Conservation (phyloP, 2,888 invertebrate genomes). For the Poecilus cupreus region DNA sequence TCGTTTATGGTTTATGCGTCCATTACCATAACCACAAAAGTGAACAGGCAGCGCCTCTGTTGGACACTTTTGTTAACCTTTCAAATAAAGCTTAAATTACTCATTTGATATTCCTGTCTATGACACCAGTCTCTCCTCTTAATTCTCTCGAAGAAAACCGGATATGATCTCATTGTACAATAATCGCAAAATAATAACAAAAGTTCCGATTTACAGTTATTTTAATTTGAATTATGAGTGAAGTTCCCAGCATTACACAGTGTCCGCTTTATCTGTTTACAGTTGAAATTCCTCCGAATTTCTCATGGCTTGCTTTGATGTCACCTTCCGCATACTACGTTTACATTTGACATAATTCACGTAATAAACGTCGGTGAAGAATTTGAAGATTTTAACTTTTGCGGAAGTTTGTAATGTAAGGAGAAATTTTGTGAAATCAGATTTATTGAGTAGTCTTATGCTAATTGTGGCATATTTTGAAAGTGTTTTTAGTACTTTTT, state of each 20-base stretch:
- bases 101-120: too few species aligned
- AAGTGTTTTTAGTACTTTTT: too few species aligned
- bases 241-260: not conserved
- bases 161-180: not conserved
- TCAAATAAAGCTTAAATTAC: too few species aligned
- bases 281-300: not conserved
- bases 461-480: too few species aligned
- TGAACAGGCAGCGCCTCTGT: too few species aligned
- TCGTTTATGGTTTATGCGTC: too few species aligned
- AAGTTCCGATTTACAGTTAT: not conserved
- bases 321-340: conserved; percentile 18
- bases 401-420: too few species aligned
- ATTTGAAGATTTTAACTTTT: too few species aligned
- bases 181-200: not conserved
- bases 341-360: conserved; percentile 8
- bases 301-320: conserved; percentile 29
- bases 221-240: not conserved
- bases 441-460: too few species aligned
- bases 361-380: not conserved
- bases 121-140: not conserved
- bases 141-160: not conserved
- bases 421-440: too few species aligned
- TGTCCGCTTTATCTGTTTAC: not conserved
- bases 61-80: too few species aligned
- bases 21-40: too few species aligned